phyloP scores from a whole-genome alignment of 2,888 invertebrate genomes.

The Epinotia ramella region DNA sequence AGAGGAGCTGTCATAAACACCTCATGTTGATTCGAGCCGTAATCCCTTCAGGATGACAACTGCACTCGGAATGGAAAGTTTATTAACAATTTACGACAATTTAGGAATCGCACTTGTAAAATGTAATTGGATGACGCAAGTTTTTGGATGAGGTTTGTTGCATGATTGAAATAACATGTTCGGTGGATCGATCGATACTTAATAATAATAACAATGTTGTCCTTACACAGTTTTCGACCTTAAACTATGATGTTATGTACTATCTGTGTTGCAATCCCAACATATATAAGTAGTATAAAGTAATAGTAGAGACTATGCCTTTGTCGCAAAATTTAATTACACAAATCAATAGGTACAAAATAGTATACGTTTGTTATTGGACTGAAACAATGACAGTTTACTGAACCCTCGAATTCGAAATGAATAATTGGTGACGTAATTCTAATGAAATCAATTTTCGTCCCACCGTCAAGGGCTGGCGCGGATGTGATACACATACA shows the following conservation, averaged over 20 bases:
- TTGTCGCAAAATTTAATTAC: conserved; percentile 1
- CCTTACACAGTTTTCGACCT: too few species aligned
- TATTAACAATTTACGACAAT: conserved; percentile 5
- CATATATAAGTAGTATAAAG: neutral
- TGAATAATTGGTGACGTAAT: conserved; percentile 8
- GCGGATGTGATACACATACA: conserved; percentile 40
- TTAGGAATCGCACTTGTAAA: neutral
- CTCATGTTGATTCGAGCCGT: conserved; percentile 57
- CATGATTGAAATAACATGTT: neutral
- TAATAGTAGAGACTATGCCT: neutral
- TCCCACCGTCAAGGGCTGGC: conserved; percentile 4
- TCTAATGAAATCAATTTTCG: conserved; percentile 29
- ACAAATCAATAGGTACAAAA: conserved; percentile 1
- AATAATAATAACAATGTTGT: neutral
- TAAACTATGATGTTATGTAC: too few species aligned
- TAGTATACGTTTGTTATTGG: conserved; percentile 10
- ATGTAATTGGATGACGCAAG: neutral
- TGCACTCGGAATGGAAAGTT: conserved; percentile 13
- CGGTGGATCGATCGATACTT: too few species aligned
- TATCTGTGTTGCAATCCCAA: neutral
- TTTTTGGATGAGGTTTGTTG: neutral
- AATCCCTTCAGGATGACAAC: conserved; percentile 23
- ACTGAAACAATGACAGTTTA: conserved; percentile 7
- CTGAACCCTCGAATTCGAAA: conserved; percentile 8
- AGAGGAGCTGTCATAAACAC: conserved; percentile 68